phyloP scores from a whole-genome alignment of 2,888 invertebrate genomes.

The Ceratothoa steindachneri region DNA sequence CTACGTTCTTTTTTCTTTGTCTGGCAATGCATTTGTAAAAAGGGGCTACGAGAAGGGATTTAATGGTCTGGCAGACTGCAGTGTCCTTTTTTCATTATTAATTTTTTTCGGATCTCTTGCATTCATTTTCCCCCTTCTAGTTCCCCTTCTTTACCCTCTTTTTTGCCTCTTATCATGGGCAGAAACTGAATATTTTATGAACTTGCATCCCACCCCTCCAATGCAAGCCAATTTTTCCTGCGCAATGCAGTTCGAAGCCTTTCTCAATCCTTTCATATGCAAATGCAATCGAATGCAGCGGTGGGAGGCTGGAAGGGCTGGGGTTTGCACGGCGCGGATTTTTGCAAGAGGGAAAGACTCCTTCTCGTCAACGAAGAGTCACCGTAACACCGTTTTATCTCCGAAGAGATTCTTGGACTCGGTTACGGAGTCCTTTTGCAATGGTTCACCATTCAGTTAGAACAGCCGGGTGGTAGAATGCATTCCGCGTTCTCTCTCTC shows the following conservation, averaged over 20 bases:
- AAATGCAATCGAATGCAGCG: background rate
- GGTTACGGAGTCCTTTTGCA: too few species aligned
- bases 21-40: background rate
- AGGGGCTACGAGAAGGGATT: constrained; percentile 1
- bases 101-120: background rate
- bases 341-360: too few species aligned
- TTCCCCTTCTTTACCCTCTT: background rate
- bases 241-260: constrained; percentile 8
- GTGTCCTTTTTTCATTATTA: background rate
- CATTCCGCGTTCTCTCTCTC: background rate
- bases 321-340: background rate
- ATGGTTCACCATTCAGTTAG: too few species aligned
- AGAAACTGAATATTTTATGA: constrained; percentile 12
- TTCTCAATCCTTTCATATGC: constrained; percentile 7
- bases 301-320: background rate
- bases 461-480: too few species aligned
- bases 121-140: constrained; percentile 7
- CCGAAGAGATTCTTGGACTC: too few species aligned
- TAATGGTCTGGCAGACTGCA: constrained; percentile 12
- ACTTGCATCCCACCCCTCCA: constrained; percentile 11
- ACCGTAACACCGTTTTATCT: too few species aligned
- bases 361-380: too few species aligned
- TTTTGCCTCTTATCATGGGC: constrained; percentile 8
- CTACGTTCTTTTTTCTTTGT: background rate
- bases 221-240: constrained; percentile 10